Base-by-base conservation (phyloP, 2,797 vertebrate species). In the Hypotaenidia philippensis region DNA sequence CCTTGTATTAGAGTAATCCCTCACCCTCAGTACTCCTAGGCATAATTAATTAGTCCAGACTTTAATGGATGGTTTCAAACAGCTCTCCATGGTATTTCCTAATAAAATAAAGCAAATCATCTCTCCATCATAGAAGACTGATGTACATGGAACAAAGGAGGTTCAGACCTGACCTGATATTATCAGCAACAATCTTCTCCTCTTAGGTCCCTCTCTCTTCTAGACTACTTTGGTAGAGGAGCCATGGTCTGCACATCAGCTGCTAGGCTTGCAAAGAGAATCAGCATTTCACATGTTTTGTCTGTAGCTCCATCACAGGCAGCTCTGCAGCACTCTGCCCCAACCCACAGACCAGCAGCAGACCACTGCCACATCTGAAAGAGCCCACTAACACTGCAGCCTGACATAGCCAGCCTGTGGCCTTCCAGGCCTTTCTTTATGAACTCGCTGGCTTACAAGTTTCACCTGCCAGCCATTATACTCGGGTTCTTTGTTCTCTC, bases 371-470 rank as follows among this genome's bases (percentile, higher is more conserved):
- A 1, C 10, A 8, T 60, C 59, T 52, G 5, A 38, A 83, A 93
- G 20, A 4, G 2, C 13, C 5, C 25, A 26, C 13, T 32, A 26
- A 38, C 21, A 16, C 2, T 22, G 15, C 23, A n/a, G 0, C 31
- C 44, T 16, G 4, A 6, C 68, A 36, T 3, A 0, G 2, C 4
- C 1, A 80, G 19, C 8, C 16, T 20, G 19, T 13, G 4, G 7
- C 23, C 61, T 0, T 0, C 14, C 34, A 77, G 38, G 55, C 34
- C 27, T 66, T 82, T 55, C 29, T 72, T 7, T 44, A 16, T 57
- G 53, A 63, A 52, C 8, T 80, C 55, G 34, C 38, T 57, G n/a
- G 25, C n/a, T 93, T 71, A 76, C 44, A 77, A 59, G 9, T 89
- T 83, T 69, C 50, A 87, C 64, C 60, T 77, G 47, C n/a, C 27